Conservation (phyloP, 2,797 vertebrate genomes). For the Saxicola maurus region DNA sequence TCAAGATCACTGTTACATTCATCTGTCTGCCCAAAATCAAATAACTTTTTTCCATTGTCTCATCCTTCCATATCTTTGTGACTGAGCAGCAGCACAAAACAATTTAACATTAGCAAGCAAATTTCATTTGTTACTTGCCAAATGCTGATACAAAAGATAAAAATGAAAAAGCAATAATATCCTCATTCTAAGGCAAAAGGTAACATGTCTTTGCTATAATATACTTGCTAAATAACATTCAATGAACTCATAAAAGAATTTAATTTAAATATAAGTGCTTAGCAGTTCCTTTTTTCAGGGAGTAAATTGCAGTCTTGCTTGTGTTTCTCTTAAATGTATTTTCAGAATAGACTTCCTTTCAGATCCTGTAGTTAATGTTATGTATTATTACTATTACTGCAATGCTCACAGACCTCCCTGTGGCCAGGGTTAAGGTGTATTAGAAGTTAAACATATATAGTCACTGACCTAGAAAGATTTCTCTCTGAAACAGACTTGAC, state of each 20-base stretch:
- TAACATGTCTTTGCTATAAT: neutral
- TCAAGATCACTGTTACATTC: slow-evolving; percentile 22
- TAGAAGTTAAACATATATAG: neutral
- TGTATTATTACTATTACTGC: neutral
- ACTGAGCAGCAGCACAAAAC: slow-evolving; percentile 22
- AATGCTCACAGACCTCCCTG: neutral
- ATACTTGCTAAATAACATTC: slow-evolving; percentile 52
- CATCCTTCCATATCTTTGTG: slow-evolving; percentile 22
- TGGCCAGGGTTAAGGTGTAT: neutral
- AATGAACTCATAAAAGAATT: slow-evolving; percentile 42
- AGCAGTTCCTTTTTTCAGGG: slow-evolving; percentile 32
- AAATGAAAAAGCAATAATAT: slow-evolving; percentile 47
- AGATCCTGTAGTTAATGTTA: neutral
- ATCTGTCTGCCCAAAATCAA: neutral
- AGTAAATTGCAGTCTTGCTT: neutral
- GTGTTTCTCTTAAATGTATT: slow-evolving; percentile 5
- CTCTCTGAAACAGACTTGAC: neutral
- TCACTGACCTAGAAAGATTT: neutral
- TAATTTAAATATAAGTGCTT: slow-evolving; percentile 53
- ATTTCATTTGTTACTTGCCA: slow-evolving; percentile 65
- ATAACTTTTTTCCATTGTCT: neutral
- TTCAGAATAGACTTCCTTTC: slow-evolving; percentile 13
- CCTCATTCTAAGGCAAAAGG: slow-evolving; percentile 32
- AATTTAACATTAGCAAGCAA: slow-evolving; percentile 61
- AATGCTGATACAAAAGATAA: slow-evolving; percentile 56